Evolutionary conservation across 2,797 vertebrate species (phyloP), one percentile per base, ranked within the genome.

Genomic region (Leptatherina wallacei): DNA sequence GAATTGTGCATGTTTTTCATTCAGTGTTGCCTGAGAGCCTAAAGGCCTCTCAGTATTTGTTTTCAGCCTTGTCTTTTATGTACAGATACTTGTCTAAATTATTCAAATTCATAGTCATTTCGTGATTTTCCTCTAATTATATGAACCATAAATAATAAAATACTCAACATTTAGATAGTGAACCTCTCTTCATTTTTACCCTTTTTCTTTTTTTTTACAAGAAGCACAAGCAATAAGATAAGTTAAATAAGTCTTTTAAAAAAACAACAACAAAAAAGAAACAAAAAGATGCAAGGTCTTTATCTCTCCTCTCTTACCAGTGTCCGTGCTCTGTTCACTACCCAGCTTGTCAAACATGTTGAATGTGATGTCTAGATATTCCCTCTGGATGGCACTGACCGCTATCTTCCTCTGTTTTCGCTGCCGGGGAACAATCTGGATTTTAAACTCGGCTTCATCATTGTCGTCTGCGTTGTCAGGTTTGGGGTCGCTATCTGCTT

Each of bases 391-490:
- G 73, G 98, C 98, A 6, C 98, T 99, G 76, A 99, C 98, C 0
- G 98, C 98, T 12, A 99, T 99, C 95, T 99, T 99, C 75, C 98
- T 96, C 89, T 99, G 95, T 68, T 99, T 99, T 60, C 97, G 95
- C 76, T 99, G 98, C 22, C 98, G 94, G 52, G 98, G 98, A 56
- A 99, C 96, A 16, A 99, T 99, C 89, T 99, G 98, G 80, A 99
- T 99, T 91, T 98, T 99, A 83, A 99, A 99, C 82, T 99, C 97
- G 0, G 97, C 95, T 69, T 98, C 98, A 8, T 98, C 97, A 0
- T 88, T 93, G 29, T 94, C 93, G 0, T 94, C 92, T 0, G 69
- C 88, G 0, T 92, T 85, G 5, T 93, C 92, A 0, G 83, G 87
- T 86, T 98, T 98, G 61, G 87, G 91, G 27, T 98, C 96, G 0